Base-by-base conservation (phyloP, 2,113 vertebrate species). In the Cricetomys ansorgei region DNA sequence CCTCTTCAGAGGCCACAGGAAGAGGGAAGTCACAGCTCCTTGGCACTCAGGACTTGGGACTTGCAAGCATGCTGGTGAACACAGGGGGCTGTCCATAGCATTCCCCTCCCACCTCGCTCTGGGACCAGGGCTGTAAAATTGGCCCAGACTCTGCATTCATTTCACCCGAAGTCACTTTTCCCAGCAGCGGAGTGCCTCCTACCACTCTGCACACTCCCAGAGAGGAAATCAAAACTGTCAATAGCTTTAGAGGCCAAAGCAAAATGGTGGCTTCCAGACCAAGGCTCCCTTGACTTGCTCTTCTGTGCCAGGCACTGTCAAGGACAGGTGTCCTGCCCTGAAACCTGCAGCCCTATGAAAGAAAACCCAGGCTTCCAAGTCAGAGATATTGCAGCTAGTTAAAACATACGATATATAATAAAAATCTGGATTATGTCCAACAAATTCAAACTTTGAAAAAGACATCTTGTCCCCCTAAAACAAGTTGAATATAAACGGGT, bases 121-220 rank as follows among this genome's bases (percentile, higher is more conserved):
- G 69, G 70, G 73, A 11, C 27, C 75, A 27, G 9, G 13, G 59
- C 25, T 48, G 23, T 73, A 67, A 91, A 81, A 64, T 67, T 96
- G 96, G 95, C 95, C 65, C 12, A 31, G 45, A 57, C 65, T 29
- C 2, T 55, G 67, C 91, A 94, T 92, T 87, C 8, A 83, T 91
- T 95, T 96, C 75, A 91, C 50, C 69, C 65, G 53, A 81, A 91
- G 65, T 94, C 93, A 80, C 85, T 90, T 45, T 95, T 94, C n/a
- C 86, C 59, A 88, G 73, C 25, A 70, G 16, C 3, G 11, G 15
- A 45, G 21, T 0, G 16, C 62, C n/a, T 89, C 16, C 7, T 69
- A 92, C 50, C 40, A 37, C 77, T 91, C 69, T 55, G 31, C n/a
- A 19, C 13, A 17, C 84, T 95, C 62, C 85, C 62, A 84, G 72